Evolutionary conservation across 2,888 invertebrate species (phyloP), one percentile per base, ranked within the genome.

Genomic region (Aporophyla nigra): DNA sequence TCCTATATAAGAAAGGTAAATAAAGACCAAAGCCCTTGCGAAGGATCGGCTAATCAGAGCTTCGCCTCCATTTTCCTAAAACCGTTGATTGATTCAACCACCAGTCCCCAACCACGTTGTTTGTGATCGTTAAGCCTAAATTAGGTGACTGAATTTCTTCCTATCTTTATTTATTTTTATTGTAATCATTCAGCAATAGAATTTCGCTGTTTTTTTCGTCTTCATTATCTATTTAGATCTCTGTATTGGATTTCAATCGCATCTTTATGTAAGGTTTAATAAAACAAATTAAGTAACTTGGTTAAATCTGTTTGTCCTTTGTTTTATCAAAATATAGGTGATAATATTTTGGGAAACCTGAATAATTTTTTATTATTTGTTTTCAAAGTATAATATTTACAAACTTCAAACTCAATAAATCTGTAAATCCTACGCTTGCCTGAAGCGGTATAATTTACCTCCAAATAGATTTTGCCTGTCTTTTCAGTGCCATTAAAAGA

Each of bases 21-120:
- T 65, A 72, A 49, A 43, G 19, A n/a, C 54, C 40, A 62, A 71
- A 71, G 43, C 56, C 51, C 14, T 73, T 68, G 27, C 62, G 49
- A 79, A 76, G 71, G 74, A 56, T 82, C 59, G 62, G 24, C 58
- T 82, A 74, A 78, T 85, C 75, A 74, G 68, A 69, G 66, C 74
- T 83, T 46, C 33, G 63, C 74, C 73, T 68, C 40, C 43, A 46
- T 76, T 78, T 80, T 80, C 61, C 51, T 51, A 61, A 19, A 62
- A 56, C 54, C 67, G 56, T 76, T 83, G 80, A 83, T 83, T 80
- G 77, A 83, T 76, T 86, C 62, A 63, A 71, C 65, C 49, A 70
- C 61, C 51, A 71, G 10, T 54, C 59, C 24, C 46, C 33, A 66
- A 65, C 69, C 65, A 73, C 40, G 51, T 78, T 76, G 65, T 78